Evolutionary conservation across 1,140 invertebrate species (phyloP).

Genomic region (Drosophila burlai): DNA sequence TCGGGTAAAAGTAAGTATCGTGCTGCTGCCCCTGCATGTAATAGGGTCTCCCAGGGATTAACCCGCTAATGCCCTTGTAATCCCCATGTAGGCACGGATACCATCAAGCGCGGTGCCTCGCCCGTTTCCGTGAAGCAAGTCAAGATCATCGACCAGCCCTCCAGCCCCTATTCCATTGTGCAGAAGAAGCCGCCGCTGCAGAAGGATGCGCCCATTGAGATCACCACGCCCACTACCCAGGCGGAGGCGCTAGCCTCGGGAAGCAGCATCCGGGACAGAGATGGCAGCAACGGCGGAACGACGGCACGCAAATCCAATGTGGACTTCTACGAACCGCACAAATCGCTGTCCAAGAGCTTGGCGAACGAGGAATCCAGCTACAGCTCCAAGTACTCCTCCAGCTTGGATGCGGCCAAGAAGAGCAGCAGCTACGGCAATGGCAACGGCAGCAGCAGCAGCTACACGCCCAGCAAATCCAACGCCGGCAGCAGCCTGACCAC

Average conservation of each 20-base stretch:
- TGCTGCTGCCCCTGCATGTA: too few species aligned
- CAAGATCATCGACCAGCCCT: conserved; percentile 75
- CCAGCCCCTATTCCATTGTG: conserved; percentile 78
- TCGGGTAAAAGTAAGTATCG: conserved; percentile 79
- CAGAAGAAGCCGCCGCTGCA: conserved; percentile 73
- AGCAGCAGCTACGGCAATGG: conserved; percentile 46
- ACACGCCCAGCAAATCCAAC: conserved; percentile 44
- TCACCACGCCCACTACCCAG: conserved; percentile 59
- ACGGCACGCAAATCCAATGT: conserved; percentile 58
- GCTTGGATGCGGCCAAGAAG: conserved; percentile 63
- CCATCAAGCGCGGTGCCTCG: conserved; percentile 84
- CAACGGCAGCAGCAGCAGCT: conserved; percentile 37
- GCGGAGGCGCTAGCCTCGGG: conserved; percentile 30
- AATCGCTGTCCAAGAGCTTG: conserved; percentile 60
- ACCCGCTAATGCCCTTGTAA: neutral
- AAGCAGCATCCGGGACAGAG: conserved; percentile 10
- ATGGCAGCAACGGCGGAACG: conserved; percentile 9
- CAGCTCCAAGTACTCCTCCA: conserved; percentile 53
- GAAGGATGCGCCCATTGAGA: conserved; percentile 65
- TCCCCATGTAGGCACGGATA: conserved; percentile 79
- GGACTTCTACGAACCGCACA: conserved; percentile 81
- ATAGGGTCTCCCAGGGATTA: neutral
- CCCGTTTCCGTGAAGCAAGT: conserved; percentile 81
- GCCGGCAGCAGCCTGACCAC: conserved; percentile 20
- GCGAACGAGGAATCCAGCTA: conserved; percentile 47